Percentiles rank a stretch among this genome's conserved stretches.
These are phyloP conservation scores for Amphiprion ocellaris DNA, from an alignment of 2,113 vertebrate species.

Conservation along the genomic window DNA sequence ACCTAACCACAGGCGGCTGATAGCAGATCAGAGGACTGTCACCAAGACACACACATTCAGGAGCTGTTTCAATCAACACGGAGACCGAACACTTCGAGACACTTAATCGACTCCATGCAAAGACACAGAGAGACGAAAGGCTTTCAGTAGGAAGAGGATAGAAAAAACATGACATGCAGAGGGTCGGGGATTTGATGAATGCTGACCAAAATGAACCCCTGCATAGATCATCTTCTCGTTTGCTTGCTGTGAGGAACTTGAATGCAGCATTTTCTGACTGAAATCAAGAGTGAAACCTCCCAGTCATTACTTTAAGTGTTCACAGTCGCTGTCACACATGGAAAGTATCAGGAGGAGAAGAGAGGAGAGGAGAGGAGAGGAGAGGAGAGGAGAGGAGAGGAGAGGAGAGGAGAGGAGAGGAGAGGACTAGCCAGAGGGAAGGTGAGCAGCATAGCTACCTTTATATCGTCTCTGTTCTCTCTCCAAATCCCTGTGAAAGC, in stretches of 20 bases:
- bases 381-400: constrained; percentile 34
- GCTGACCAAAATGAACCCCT: constrained; percentile 44
- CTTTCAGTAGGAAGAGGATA: not conserved
- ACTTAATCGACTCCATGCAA: constrained; percentile 55
- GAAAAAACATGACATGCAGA: not conserved
- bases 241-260: constrained; percentile 16
- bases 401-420: constrained; percentile 38
- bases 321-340: constrained; percentile 58
- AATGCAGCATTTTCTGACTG: constrained; percentile 16
- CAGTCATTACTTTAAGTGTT: constrained; percentile 58
- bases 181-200: constrained; percentile 41
- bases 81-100: constrained; percentile 48
- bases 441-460: constrained; percentile 66
- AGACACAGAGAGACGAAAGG: not conserved
- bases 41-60: constrained; percentile 64
- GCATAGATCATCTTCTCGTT: constrained; percentile 38
- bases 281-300: constrained; percentile 54
- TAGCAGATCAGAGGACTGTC: constrained; percentile 69
- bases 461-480: constrained; percentile 32
- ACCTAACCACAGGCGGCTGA: constrained; percentile 75
- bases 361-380: constrained; percentile 37
- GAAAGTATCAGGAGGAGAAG: constrained; percentile 57
- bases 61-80: constrained; percentile 73
- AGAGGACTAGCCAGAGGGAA: constrained; percentile 68
- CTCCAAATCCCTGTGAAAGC: constrained; percentile 59